These are phyloP conservation scores for Hydropsyche betteni DNA, from an alignment of 2,888 invertebrate genomes.

Conservation along the genomic window DNA sequence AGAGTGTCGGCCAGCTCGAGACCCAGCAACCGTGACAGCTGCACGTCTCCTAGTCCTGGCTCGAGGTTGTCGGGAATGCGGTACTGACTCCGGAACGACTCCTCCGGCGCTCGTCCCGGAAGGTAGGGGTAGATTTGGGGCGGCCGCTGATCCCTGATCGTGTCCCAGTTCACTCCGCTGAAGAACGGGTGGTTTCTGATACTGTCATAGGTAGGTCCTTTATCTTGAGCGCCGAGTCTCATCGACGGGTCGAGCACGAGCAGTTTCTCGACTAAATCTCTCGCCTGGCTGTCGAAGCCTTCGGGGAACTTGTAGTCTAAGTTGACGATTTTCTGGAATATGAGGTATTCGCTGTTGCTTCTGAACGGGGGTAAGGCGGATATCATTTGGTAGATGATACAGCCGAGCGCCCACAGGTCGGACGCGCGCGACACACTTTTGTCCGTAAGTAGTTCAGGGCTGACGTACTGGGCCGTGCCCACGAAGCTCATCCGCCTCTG, in stretches of 20 bases:
- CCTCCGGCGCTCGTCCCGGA: slow-evolving; percentile 75
- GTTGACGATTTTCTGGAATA: slow-evolving; percentile 94
- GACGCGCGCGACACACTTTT: slow-evolving; percentile 79
- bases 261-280: slow-evolving; percentile 86
- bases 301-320: slow-evolving; percentile 92
- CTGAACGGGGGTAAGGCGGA: slow-evolving; percentile 92
- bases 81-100: slow-evolving; percentile 73
- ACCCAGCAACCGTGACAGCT: slow-evolving; percentile 79
- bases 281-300: slow-evolving; percentile 86
- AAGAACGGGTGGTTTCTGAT: slow-evolving; percentile 91
- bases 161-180: slow-evolving; percentile 82
- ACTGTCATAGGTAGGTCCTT: slow-evolving; percentile 75
- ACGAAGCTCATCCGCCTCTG: slow-evolving; percentile 88
- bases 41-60: slow-evolving; percentile 87
- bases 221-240: slow-evolving; percentile 84
- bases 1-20: slow-evolving; percentile 68
- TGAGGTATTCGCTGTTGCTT: slow-evolving; percentile 91
- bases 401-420: slow-evolving; percentile 98
- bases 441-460: slow-evolving; percentile 92
- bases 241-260: slow-evolving; percentile 82
- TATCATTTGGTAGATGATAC: slow-evolving; percentile 97
- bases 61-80: slow-evolving; percentile 80
- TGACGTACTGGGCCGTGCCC: slow-evolving; percentile 98
- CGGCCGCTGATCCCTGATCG: slow-evolving; percentile 78
- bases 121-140: slow-evolving; percentile 85